phyloP scores from a whole-genome alignment of 2,888 invertebrate genomes.

The Lasioglossum vierecki region DNA sequence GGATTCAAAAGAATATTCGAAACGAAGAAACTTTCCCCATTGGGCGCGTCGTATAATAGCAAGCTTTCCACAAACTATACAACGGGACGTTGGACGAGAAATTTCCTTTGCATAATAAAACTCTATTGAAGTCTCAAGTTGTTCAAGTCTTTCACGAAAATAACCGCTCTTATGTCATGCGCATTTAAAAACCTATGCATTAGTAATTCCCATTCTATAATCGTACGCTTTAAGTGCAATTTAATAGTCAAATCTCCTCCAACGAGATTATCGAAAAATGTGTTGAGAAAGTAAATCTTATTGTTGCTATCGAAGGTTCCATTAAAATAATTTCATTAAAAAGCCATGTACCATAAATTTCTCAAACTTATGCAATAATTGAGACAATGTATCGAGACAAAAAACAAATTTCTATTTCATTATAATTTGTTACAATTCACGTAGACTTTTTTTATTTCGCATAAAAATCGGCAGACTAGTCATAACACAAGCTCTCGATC shows the following conservation, averaged over 20 bases:
- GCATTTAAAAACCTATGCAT: neutral
- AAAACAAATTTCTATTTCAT: too few species aligned
- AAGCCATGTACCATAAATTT: too few species aligned
- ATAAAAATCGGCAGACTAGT: too few species aligned
- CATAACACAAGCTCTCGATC: neutral
- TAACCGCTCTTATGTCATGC: neutral
- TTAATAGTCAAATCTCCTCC: neutral
- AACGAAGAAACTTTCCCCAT: neutral
- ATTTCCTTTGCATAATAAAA: slow-evolving; percentile 9
- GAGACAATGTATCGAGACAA: too few species aligned
- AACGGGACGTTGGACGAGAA: neutral
- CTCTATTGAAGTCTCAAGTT: neutral
- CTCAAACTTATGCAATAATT: too few species aligned
- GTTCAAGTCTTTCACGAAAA: neutral
- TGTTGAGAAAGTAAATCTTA: neutral
- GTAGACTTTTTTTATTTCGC: too few species aligned
- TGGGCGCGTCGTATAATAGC: neutral
- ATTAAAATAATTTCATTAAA: too few species aligned
- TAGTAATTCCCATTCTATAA: too few species aligned
- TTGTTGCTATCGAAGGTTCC: too few species aligned
- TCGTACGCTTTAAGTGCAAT: neutral
- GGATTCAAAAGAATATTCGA: neutral
- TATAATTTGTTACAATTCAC: too few species aligned
- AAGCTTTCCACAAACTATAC: neutral
- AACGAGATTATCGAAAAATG: neutral